Evolutionary conservation across 2,113 vertebrate species (phyloP).

Genomic region (Vimba vimba): DNA sequence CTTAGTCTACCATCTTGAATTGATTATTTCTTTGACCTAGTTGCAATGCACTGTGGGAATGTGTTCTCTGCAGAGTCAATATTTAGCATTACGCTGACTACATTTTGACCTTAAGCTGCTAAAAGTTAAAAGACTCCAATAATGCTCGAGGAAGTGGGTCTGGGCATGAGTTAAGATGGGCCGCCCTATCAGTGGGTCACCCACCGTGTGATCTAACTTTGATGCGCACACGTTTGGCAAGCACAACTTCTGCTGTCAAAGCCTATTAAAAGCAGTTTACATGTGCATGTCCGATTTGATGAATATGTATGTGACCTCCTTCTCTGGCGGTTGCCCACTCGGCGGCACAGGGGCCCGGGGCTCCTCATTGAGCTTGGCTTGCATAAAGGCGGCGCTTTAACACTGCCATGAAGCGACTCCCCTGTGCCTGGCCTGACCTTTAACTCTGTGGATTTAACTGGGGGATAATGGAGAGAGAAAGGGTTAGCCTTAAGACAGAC

Average conservation of each 20-base stretch:
- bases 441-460: conserved; percentile 74
- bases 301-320: conserved; percentile 99
- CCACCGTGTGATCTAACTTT: conserved; percentile 37
- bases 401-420: conserved; percentile 51
- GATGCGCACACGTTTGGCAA: conserved; percentile 47
- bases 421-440: conserved; percentile 70
- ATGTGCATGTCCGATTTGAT: conserved; percentile 96
- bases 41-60: not conserved
- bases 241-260: conserved; percentile 87
- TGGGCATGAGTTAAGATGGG: conserved; percentile 16
- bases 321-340: conserved; percentile 87
- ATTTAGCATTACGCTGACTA: not conserved
- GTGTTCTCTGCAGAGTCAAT: not conserved
- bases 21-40: not conserved
- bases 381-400: conserved; percentile 80
- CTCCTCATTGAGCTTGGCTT: conserved; percentile 93
- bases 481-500: conserved; percentile 29
- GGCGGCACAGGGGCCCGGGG: conserved; percentile 78
- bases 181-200: conserved; percentile 34
- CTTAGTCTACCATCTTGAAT: not conserved
- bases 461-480: conserved; percentile 67
- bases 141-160: conserved; percentile 1
- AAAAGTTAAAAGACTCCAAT: not conserved
- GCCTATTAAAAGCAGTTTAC: conserved; percentile 96
- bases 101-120: not conserved